Evolutionary conservation across 2,797 vertebrate species (phyloP), one percentile per base, ranked within the genome.

Genomic region (Momotus momota): DNA sequence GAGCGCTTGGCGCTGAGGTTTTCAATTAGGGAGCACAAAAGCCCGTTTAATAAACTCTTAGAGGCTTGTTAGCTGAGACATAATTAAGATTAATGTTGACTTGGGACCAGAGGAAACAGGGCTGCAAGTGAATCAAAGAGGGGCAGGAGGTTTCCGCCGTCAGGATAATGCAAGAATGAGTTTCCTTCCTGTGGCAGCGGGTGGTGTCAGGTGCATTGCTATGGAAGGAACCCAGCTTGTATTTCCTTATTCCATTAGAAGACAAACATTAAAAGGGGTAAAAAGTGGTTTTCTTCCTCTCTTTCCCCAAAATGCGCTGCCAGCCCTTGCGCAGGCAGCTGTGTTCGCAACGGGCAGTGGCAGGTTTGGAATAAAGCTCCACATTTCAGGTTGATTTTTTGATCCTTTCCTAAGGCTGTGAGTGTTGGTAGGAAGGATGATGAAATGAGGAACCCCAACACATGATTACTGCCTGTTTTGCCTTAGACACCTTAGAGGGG

Each of bases 71-170:
- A 94, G 88, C 74, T 15, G 88, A 91, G 79, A 45, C 48, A 15
- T 92, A 92, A 87, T 92, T 84, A 81, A 92, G 81, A 95, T 95
- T 70, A 95, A 88, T 94, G 86, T 79, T 83, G 89, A 80, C 79
- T 82, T 65, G 79, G 73, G 84, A 82, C 33, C 62, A 33, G 57
- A 87, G 79, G 91, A 81, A 88, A 79, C 57, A 52, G 65, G 70
- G 66, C 45, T 90, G 88, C 57, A 70, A 90, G 71, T 62, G 86
- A 96, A 84, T 85, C 70, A 71, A 71, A 66, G 77, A 0, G 1
- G 27, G 23, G n/a, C 51, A 66, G 70, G 21, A 21, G 22, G 35
- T 62, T 78, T 95, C 57, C 49, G 88, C 49, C 38, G 4, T 25
- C 21, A 55, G 66, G 79, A 31, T 57, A 69, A 73, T 3, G 33